Evolutionary conservation across 2,888 invertebrate genomes (phyloP).

Genomic region (Perdita meconis): DNA sequence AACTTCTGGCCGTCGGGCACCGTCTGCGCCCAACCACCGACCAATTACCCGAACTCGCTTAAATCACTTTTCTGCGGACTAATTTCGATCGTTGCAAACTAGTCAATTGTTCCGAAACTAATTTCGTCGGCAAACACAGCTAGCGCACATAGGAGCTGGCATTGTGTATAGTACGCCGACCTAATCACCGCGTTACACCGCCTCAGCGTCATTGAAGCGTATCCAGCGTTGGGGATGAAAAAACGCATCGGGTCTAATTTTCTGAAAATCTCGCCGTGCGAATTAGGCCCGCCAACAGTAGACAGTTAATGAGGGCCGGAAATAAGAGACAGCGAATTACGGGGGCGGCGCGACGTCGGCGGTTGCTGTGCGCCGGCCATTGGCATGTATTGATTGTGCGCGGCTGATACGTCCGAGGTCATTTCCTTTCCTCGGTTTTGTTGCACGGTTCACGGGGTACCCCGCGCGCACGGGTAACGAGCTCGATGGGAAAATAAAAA

Average conservation of each 20-base stretch:
- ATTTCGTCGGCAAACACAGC: conserved; percentile 30
- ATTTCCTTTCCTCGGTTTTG: conserved; percentile 21
- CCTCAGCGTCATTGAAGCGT: conserved; percentile 20
- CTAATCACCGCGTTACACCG: conserved; percentile 37
- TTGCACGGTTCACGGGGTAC: conserved; percentile 37
- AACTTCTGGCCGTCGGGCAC: neutral
- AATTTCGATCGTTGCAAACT: conserved; percentile 28
- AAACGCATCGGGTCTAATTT: conserved; percentile 48
- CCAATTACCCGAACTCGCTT: neutral
- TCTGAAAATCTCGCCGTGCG: conserved; percentile 48
- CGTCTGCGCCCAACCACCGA: neutral
- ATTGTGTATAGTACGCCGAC: neutral
- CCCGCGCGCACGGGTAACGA: conserved; percentile 40
- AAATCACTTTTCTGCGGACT: conserved; percentile 9
- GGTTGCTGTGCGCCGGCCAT: conserved; percentile 38
- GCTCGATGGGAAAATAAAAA: conserved; percentile 41
- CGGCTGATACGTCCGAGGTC: conserved; percentile 50
- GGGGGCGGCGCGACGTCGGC: conserved; percentile 13
- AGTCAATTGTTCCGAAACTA: conserved; percentile 21
- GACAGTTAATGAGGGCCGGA: conserved; percentile 55
- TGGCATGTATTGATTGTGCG: conserved; percentile 48
- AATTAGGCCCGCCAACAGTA: conserved; percentile 9
- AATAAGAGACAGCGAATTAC: conserved; percentile 57
- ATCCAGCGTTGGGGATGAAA: conserved; percentile 10
- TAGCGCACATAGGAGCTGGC: neutral